These are phyloP conservation scores for Teinopalpus imperialis DNA, from an alignment of 2,888 invertebrate species.

Conservation along the genomic window DNA sequence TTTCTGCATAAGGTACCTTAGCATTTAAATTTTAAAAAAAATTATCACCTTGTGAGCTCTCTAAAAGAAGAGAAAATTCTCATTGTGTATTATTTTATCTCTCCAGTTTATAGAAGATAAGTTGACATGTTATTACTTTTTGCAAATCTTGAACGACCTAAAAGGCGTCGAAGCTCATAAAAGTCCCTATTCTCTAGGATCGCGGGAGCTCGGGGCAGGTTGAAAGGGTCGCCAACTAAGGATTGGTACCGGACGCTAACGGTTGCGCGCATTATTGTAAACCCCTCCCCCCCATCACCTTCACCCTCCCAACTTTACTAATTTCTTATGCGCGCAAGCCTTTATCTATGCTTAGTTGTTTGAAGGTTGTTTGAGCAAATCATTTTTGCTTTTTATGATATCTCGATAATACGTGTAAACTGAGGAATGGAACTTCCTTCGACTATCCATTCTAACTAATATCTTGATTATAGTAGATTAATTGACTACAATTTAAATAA, in stretches of 20 bases:
- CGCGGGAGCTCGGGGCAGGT: conserved; percentile 20
- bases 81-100: conserved; percentile 30
- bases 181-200: conserved; percentile 10
- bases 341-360: conserved; percentile 26
- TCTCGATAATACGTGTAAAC: too few relatives aligned
- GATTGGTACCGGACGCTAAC: conserved; percentile 69
- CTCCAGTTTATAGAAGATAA: conserved; percentile 2
- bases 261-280: conserved; percentile 73
- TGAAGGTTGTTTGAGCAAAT: too few relatives aligned
- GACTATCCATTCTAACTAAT: too few relatives aligned
- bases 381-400: too few relatives aligned
- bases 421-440: too few relatives aligned
- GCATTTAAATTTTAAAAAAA: too few relatives aligned
- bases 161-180: conserved; percentile 16
- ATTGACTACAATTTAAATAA: too few relatives aligned
- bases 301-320: conserved; percentile 40
- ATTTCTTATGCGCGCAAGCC: conserved; percentile 55
- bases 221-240: conserved; percentile 58
- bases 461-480: too few relatives aligned
- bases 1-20: too few relatives aligned
- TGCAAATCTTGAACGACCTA: conserved; percentile 20
- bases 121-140: conserved; percentile 11
- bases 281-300: conserved; percentile 41
- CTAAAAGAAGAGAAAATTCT: too few relatives aligned
- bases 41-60: too few relatives aligned